phyloP scores from a whole-genome alignment of 1,140 invertebrate genomes.

The Dreissena rostriformis region DNA sequence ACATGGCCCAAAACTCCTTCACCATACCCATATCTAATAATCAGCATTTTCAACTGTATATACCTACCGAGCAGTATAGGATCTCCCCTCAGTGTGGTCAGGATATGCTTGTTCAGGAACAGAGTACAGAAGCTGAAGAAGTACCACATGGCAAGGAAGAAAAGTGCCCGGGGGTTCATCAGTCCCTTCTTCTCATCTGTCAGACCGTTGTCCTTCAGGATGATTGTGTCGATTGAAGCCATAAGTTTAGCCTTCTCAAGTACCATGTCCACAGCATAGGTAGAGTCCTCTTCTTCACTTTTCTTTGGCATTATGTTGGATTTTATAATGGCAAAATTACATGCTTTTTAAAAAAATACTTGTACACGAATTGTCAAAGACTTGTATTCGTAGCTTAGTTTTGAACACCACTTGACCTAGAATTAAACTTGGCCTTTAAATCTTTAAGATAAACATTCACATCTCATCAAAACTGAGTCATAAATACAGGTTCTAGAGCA shows the following conservation, averaged over 20 bases:
- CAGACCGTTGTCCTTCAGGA: conserved; percentile 14
- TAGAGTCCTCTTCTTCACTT: background rate
- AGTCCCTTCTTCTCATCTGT: conserved; percentile 71
- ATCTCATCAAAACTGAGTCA: too few relatives aligned
- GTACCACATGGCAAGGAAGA: conserved; percentile 89
- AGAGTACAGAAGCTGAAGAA: conserved; percentile 88
- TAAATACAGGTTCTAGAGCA: too few relatives aligned
- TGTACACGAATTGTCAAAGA: too few relatives aligned
- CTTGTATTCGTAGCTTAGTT: too few relatives aligned
- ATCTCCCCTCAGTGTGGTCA: conserved; percentile 89
- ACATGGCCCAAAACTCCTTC: too few relatives aligned
- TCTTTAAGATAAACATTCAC: too few relatives aligned
- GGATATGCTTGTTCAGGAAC: conserved; percentile 92
- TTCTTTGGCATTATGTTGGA: background rate
- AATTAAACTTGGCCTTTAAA: too few relatives aligned
- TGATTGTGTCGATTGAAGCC: conserved; percentile 56
- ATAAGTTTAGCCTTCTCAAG: conserved; percentile 56
- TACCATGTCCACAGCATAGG: conserved; percentile 49
- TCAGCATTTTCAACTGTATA: too few relatives aligned
- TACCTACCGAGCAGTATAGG: conserved; percentile 89
- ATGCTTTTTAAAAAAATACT: too few relatives aligned
- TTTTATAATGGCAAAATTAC: too few relatives aligned
- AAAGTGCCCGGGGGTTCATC: conserved; percentile 85
- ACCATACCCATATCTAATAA: too few relatives aligned
- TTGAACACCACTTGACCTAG: too few relatives aligned